Conservation (phyloP, 2,113 vertebrate genomes). For the Ascaphus truei region DNA sequence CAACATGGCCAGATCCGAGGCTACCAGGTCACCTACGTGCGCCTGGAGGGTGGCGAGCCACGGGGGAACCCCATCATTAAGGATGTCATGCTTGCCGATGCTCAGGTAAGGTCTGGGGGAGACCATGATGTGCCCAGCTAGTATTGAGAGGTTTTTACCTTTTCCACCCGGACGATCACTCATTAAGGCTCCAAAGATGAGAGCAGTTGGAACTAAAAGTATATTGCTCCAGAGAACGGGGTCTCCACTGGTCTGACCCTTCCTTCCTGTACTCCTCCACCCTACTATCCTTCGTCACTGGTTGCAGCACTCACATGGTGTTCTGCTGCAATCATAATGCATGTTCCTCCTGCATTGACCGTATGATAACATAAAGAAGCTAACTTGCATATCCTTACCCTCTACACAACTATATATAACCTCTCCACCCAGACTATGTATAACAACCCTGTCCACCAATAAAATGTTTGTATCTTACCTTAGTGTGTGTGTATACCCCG, state of each 20-base stretch:
- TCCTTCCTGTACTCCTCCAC: neutral
- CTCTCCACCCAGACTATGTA: too few species aligned
- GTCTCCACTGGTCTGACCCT: conserved; percentile 25
- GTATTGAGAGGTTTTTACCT: neutral
- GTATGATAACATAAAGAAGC: too few species aligned
- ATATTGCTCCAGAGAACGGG: neutral
- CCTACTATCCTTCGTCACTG: neutral
- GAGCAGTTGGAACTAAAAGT: neutral
- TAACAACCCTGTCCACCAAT: too few species aligned
- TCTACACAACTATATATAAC: too few species aligned
- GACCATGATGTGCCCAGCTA: neutral
- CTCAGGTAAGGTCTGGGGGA: conserved; percentile 71
- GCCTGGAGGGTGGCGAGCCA: conserved; percentile 82
- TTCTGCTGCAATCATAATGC: neutral
- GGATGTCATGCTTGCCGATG: conserved; percentile 81
- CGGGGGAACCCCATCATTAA: conserved; percentile 79
- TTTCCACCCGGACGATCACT: neutral
- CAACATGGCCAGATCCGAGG: conserved; percentile 89
- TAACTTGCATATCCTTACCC: too few species aligned
- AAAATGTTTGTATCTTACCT: too few species aligned
- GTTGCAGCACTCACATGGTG: neutral
- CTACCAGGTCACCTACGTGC: conserved; percentile 90
- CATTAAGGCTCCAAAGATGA: neutral
- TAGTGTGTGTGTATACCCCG: too few species aligned
- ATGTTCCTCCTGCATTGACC: neutral